Conservation (phyloP, 2,797 vertebrate genomes). For the Arrhamphus sclerolepis region DNA sequence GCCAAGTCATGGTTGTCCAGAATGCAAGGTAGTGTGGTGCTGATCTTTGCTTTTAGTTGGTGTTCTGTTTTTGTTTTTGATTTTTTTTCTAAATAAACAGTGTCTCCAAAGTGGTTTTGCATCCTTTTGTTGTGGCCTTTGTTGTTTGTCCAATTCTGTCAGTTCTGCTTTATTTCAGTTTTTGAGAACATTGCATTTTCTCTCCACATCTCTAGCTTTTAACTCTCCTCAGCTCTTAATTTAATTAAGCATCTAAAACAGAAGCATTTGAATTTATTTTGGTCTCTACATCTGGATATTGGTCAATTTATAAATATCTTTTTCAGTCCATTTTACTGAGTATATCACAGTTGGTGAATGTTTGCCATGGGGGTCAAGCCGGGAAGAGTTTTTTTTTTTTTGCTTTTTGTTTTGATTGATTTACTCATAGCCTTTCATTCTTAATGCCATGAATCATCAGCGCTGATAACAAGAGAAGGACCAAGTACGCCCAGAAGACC, state of each 20-base stretch:
- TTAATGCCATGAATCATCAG: constrained; percentile 78
- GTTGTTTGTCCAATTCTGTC: constrained; percentile 61
- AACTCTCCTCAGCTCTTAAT: constrained; percentile 35
- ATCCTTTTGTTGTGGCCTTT: constrained; percentile 71
- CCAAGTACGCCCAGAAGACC: constrained; percentile 95
- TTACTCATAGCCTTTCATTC: constrained; percentile 34
- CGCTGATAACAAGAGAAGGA: constrained; percentile 95
- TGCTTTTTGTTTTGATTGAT: not conserved
- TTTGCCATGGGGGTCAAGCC: constrained; percentile 31
- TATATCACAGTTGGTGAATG: constrained; percentile 43
- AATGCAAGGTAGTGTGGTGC: constrained; percentile 97
- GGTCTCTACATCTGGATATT: constrained; percentile 20
- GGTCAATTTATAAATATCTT: constrained; percentile 45
- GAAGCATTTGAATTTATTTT: constrained; percentile 29
- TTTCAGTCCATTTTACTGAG: constrained; percentile 38
- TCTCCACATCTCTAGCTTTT: constrained; percentile 51
- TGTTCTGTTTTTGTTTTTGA: constrained; percentile 65
- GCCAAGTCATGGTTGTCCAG: constrained; percentile 99
- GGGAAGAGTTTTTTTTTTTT: not conserved
- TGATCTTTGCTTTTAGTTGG: constrained; percentile 77
- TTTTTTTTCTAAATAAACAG: constrained; percentile 41
- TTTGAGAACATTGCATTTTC: constrained; percentile 57
- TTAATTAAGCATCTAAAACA: constrained; percentile 36
- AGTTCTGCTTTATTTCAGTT: constrained; percentile 40
- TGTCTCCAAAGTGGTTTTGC: constrained; percentile 55